Percentiles rank a stretch among this genome's conserved stretches.
Evolutionary conservation across 2,113 vertebrate species (phyloP).

Genomic region (Mesembrinibis cayennensis): DNA sequence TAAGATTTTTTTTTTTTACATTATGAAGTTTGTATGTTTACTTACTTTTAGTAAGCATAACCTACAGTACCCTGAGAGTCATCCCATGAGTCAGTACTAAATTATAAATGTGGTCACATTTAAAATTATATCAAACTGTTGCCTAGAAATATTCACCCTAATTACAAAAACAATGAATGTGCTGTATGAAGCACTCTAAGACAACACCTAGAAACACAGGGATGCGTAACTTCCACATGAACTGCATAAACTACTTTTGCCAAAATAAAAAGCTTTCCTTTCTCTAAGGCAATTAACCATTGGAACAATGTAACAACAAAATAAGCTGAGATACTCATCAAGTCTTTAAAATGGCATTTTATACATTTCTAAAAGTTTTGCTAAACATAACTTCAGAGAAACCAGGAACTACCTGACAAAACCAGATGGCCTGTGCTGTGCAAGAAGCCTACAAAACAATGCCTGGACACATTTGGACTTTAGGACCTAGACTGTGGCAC

Average conservation of each 20-base stretch:
- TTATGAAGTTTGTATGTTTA: not conserved
- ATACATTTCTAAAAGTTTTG: not conserved
- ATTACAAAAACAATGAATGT: not conserved
- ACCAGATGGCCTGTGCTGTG: not conserved
- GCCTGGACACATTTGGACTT: not conserved
- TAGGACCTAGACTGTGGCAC: not conserved
- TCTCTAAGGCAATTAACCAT: not conserved
- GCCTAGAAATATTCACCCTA: not conserved
- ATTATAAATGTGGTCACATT: not conserved
- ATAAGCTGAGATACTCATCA: not conserved
- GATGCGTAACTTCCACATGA: not conserved
- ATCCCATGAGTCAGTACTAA: not conserved
- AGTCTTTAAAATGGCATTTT: not conserved
- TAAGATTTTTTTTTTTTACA: not conserved
- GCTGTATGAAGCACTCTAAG: not conserved
- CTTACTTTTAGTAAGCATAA: not conserved
- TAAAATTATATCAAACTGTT: not conserved
- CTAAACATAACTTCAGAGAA: not conserved
- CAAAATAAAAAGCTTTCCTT: not conserved
- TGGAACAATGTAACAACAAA: not conserved
- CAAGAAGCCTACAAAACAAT: not conserved
- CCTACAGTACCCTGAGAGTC: not conserved
- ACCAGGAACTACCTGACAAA: not conserved
- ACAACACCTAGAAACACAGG: not conserved
- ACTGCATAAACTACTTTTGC: not conserved